These are phyloP conservation scores for Pachliopta kotzebuea DNA, from an alignment of 2,888 invertebrate genomes.

Conservation along the genomic window DNA sequence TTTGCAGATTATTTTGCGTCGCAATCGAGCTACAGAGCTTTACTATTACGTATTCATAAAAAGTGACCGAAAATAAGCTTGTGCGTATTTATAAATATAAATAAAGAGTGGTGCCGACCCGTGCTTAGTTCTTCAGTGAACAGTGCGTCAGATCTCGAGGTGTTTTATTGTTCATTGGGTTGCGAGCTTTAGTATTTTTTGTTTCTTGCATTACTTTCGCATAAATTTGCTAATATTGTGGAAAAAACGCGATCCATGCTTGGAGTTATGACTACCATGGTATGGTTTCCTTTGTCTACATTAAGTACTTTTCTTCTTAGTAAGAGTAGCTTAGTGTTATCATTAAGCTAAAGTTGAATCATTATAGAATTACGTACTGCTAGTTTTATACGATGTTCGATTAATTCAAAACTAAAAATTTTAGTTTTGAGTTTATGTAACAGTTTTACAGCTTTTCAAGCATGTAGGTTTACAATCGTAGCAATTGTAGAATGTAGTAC, in stretches of 20 bases:
- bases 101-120: constrained; percentile 64
- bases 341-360: constrained; percentile 35
- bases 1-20: constrained; percentile 69
- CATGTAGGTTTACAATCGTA: constrained; percentile 23
- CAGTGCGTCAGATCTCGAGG: constrained; percentile 64
- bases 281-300: constrained; percentile 80
- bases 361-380: constrained; percentile 31
- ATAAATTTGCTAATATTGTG: constrained; percentile 65
- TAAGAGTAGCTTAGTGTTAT: constrained; percentile 55
- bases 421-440: constrained; percentile 22
- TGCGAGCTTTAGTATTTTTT: constrained; percentile 64
- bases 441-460: constrained; percentile 17
- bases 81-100: constrained; percentile 41
- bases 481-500: constrained; percentile 24
- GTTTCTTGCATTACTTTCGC: constrained; percentile 52
- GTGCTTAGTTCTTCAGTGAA: constrained; percentile 75
- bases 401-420: constrained; percentile 9
- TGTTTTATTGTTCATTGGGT: constrained; percentile 66
- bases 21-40: constrained; percentile 49
- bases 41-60: constrained; percentile 43
- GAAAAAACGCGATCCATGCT: constrained; percentile 77
- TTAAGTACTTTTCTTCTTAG: constrained; percentile 64
- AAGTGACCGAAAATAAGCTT: constrained; percentile 47
- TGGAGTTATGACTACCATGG: constrained; percentile 81
- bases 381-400: constrained; percentile 17